A percentile compares a stretch with the other conserved stretches of the same genome.
Evolutionary conservation across 2,888 invertebrate genomes (phyloP).

Genomic region (Orthosia cruda): DNA sequence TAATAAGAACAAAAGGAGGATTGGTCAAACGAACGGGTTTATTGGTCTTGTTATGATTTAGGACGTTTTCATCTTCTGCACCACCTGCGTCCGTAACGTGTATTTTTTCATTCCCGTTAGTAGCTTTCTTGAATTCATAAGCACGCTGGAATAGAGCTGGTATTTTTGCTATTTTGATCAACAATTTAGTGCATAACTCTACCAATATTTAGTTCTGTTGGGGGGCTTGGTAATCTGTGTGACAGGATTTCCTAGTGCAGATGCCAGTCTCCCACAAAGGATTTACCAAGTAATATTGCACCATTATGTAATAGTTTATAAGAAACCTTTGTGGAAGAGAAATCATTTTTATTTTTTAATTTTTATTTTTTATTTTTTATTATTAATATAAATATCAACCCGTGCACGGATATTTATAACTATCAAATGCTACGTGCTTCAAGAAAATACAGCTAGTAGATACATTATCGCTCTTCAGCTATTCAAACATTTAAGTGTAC

Average conservation of each 20-base stretch:
- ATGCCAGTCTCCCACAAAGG: too few relatives aligned
- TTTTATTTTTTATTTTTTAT: too few relatives aligned
- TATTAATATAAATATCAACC: conserved; percentile 53
- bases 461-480: conserved; percentile 36
- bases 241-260: too few relatives aligned
- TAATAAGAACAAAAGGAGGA: conserved; percentile 60
- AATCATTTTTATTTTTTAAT: too few relatives aligned
- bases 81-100: conserved; percentile 10
- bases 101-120: conserved; percentile 8
- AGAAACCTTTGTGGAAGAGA: too few relatives aligned
- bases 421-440: conserved; percentile 59
- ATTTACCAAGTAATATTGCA: too few relatives aligned
- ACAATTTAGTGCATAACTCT: conserved; percentile 48
- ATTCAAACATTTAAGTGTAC: conserved; percentile 47
- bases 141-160: conserved; percentile 3
- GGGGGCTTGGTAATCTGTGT: too few relatives aligned
- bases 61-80: conserved; percentile 20
- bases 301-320: too few relatives aligned
- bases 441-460: conserved; percentile 31
- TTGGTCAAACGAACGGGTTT: conserved; percentile 41
- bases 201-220: conserved; percentile 15
- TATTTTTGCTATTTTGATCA: conserved; percentile 49
- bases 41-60: conserved; percentile 36
- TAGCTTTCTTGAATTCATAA: conserved; percentile 1
- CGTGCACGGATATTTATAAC: conserved; percentile 53